These are phyloP conservation scores for Eristalis intricaria DNA, from an alignment of 2,888 invertebrate genomes.

Conservation along the genomic window DNA sequence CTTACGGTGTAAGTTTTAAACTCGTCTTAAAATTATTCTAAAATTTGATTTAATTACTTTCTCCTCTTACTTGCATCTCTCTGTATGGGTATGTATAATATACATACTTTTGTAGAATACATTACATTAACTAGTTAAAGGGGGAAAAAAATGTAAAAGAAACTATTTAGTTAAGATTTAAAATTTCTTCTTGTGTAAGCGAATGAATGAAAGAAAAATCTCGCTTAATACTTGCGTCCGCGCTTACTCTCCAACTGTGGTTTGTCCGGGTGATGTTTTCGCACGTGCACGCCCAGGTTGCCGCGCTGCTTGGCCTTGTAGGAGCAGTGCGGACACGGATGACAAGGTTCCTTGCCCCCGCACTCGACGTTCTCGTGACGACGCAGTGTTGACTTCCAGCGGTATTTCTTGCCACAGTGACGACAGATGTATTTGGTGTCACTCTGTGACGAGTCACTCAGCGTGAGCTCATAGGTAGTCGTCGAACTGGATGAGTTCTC, in stretches of 20 bases:
- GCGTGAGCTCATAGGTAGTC: slow-evolving; percentile 79
- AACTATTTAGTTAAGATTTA: slow-evolving; percentile 20
- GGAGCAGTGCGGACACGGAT: slow-evolving; percentile 90
- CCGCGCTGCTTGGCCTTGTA: slow-evolving; percentile 91
- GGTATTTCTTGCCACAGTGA: slow-evolving; percentile 92
- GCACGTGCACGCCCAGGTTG: slow-evolving; percentile 90
- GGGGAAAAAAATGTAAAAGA: slow-evolving; percentile 23
- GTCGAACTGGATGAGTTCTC: slow-evolving; percentile 78
- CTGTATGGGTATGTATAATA: slow-evolving; percentile 25
- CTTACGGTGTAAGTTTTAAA: slow-evolving; percentile 46
- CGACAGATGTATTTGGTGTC: slow-evolving; percentile 88
- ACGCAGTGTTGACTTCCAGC: slow-evolving; percentile 92
- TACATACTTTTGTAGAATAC: slow-evolving; percentile 51
- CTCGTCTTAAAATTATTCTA: slow-evolving; percentile 52
- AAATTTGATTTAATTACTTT: slow-evolving; percentile 52
- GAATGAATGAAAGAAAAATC: slow-evolving; percentile 5
- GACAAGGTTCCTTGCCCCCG: slow-evolving; percentile 91
- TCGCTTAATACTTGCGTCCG: slow-evolving; percentile 78
- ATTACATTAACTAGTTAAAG: slow-evolving; percentile 56
- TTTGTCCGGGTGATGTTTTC: slow-evolving; percentile 87
- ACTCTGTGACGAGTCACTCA: slow-evolving; percentile 80
- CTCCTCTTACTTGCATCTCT: slow-evolving; percentile 31
- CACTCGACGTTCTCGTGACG: slow-evolving; percentile 93
- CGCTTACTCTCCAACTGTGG: slow-evolving; percentile 81
- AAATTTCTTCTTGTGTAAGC: slow-evolving; percentile 17